phyloP scores from a whole-genome alignment of 2,888 invertebrate genomes.

The Emmelina monodactyla region DNA sequence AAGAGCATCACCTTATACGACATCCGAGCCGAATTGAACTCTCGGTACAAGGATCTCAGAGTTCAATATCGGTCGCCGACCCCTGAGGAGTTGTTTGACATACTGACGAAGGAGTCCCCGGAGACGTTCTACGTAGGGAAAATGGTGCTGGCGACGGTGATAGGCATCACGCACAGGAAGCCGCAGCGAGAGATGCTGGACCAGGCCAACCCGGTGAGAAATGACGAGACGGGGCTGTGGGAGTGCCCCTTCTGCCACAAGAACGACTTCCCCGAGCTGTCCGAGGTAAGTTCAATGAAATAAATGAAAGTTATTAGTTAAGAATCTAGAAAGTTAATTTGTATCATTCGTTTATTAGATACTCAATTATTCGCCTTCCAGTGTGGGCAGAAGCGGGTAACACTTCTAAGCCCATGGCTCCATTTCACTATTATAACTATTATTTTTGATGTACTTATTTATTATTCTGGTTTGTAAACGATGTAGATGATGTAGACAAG shows the following conservation, averaged over 20 bases:
- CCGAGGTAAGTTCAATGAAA: slow-evolving; percentile 66
- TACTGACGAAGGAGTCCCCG: slow-evolving; percentile 95
- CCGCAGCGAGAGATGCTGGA: slow-evolving; percentile 94
- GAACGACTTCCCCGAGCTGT: slow-evolving; percentile 94
- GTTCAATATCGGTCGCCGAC: slow-evolving; percentile 79
- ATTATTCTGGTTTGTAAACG: too few species aligned
- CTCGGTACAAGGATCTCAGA: slow-evolving; percentile 90
- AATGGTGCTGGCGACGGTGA: slow-evolving; percentile 82
- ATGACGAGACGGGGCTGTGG: slow-evolving; percentile 95
- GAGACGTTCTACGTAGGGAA: slow-evolving; percentile 91
- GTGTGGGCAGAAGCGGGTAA: too few species aligned
- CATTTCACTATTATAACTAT: too few species aligned
- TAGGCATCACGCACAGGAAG: slow-evolving; percentile 84
- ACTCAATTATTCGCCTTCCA: too few species aligned
- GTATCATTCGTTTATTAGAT: too few species aligned
- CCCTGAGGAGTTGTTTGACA: slow-evolving; percentile 90
- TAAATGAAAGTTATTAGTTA: background rate
- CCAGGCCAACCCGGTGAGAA: slow-evolving; percentile 93
- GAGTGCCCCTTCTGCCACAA: slow-evolving; percentile 97
- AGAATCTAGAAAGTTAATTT: too few species aligned
- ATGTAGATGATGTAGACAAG: too few species aligned
- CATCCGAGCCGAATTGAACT: slow-evolving; percentile 93
- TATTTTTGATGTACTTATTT: too few species aligned
- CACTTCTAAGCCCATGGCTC: too few species aligned
- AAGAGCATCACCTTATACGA: slow-evolving; percentile 96